Evolutionary conservation across 2,113 vertebrate species (phyloP), one percentile per base, ranked within the genome.

Genomic region (Pampusana beccarii): DNA sequence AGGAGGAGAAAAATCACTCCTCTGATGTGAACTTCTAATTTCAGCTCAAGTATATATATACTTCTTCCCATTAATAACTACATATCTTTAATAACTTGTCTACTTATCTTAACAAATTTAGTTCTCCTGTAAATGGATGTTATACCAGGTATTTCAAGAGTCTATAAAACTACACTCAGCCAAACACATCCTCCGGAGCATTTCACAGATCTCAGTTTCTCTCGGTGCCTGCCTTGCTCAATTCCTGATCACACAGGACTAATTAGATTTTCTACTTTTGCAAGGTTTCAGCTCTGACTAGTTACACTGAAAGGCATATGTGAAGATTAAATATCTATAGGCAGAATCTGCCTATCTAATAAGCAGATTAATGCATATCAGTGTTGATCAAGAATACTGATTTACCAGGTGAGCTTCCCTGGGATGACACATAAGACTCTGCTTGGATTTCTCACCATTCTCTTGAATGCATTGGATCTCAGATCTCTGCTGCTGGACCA

Each of bases 81-180:
- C 0, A 0, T 25, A 44, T 15, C 8, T 57, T 73, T 19, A 61
- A 10, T 33, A 74, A 50, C 11, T 29, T 58, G 4, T 16, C 21
- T 58, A 17, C 46, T 78, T 53, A 60, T 10, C 9, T 53, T 70
- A 75, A 72, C 20, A 87, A 36, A 70, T 23, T 13, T 3, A 56
- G 5, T 29, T 48, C 7, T 67, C 61, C 70, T 51, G 50, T 12
- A 62, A 73, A 80, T 6, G 3, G 21, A 66, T 51, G 26, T n/a
- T 70, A 54, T 3, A 53, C 1, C 21, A 84, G 24, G 2, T 78
- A 74, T 54, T 94, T 71, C n/a, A 62, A 50, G 50, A 50, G 24
- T 31, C 34, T 11, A 1, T 24, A 44, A 69, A 28, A 58, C 4
- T 54, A 18, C 26, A 72, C 25, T 75, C 16, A 38, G 20, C 17